Conservation (phyloP, 92 coral and sea anemone genomes). For the Diadumene lineata region DNA sequence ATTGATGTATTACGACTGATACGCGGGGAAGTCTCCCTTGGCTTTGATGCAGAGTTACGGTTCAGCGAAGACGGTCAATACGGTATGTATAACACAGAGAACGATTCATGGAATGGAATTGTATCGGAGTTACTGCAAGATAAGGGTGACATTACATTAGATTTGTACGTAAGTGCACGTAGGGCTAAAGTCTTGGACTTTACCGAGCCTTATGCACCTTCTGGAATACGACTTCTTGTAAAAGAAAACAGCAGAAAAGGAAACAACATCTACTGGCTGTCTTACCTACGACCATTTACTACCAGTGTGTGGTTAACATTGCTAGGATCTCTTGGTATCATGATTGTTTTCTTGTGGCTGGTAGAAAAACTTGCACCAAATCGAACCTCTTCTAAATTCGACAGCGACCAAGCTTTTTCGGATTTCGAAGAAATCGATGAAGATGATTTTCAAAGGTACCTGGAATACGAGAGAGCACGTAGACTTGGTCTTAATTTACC, state of each 20-base stretch:
- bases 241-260: conserved; percentile 64
- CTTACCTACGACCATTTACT: conserved; percentile 81
- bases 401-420: background rate
- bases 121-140: conserved; percentile 59
- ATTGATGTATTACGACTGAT: conserved; percentile 64
- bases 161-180: conserved; percentile 76
- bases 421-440: background rate
- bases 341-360: conserved; percentile 70
- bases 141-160: conserved; percentile 66
- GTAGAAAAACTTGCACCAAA: conserved; percentile 66
- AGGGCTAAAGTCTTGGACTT: conserved; percentile 76
- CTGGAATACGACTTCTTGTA: conserved; percentile 78
- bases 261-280: conserved; percentile 69
- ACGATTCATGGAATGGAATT: conserved; percentile 80
- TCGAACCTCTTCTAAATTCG: background rate
- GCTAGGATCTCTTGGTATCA: conserved; percentile 61
- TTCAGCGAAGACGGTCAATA: conserved; percentile 72
- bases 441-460: conserved; percentile 3
- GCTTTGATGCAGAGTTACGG: conserved; percentile 47
- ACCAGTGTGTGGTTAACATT: conserved; percentile 72
- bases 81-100: conserved; percentile 61
- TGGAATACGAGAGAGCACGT: background rate
- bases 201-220: conserved; percentile 78
- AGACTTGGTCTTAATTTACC: background rate
- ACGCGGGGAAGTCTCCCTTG: conserved; percentile 23